These are phyloP conservation scores for Cephus pygmeus DNA, from an alignment of 2,888 invertebrate species.

Conservation along the genomic window DNA sequence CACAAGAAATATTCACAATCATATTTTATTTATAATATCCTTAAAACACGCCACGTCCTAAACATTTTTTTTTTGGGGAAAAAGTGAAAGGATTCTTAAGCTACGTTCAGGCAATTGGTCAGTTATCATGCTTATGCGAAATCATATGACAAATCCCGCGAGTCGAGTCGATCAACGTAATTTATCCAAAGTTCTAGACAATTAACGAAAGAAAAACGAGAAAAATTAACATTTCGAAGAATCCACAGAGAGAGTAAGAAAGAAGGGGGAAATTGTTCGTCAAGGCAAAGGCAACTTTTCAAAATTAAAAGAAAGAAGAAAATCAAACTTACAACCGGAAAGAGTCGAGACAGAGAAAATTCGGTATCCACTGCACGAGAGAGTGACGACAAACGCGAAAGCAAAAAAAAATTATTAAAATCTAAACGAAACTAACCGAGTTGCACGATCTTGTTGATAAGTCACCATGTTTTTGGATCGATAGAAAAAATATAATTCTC, in stretches of 20 bases:
- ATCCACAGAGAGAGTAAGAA: conserved; percentile 4
- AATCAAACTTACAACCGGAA: conserved; percentile 12
- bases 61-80: conserved; percentile 51
- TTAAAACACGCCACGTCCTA: conserved; percentile 66
- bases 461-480: conserved; percentile 59
- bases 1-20: conserved; percentile 77
- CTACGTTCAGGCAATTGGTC: conserved; percentile 63
- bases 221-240: not conserved
- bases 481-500: conserved; percentile 66
- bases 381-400: conserved; percentile 21
- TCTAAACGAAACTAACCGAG: conserved; percentile 41
- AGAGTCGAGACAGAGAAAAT: conserved; percentile 21
- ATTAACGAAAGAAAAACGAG: not conserved
- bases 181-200: not conserved
- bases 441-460: conserved; percentile 57
- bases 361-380: conserved; percentile 17
- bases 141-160: conserved; percentile 27
- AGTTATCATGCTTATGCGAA: conserved; percentile 54
- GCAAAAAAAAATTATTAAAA: conserved; percentile 25
- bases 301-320: not conserved
- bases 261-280: conserved; percentile 14
- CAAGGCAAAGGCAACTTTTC: conserved; percentile 46
- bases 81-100: conserved; percentile 56
- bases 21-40: conserved; percentile 74
- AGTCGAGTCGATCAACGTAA: conserved; percentile 17